A percentile compares a stretch with the other conserved stretches of the same genome.
Conservation (phyloP, 92 coral and sea anemone genomes). For the Pocillopora meandrina region DNA sequence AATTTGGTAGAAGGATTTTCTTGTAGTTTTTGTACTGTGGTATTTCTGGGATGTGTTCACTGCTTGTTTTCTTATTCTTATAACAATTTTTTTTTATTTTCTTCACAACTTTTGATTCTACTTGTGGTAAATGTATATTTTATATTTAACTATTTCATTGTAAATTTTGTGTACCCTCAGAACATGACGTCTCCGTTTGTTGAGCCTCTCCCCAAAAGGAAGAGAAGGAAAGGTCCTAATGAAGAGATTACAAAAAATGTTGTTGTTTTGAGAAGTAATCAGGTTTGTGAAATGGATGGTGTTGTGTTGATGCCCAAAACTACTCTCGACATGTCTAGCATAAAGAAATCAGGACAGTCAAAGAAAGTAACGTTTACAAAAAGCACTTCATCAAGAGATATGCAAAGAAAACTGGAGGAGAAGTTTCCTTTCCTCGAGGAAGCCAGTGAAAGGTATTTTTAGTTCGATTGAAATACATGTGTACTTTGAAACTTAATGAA, state of each 20-base stretch:
- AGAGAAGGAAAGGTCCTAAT: background rate
- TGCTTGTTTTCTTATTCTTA: too few species aligned
- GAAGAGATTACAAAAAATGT: background rate
- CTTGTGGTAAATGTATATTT: background rate
- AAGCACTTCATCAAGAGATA: background rate
- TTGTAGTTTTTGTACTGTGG: too few species aligned
- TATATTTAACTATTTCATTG: background rate
- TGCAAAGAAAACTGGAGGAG: background rate
- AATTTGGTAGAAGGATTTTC: too few species aligned
- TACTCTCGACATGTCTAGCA: background rate
- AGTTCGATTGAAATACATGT: background rate
- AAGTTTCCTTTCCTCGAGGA: background rate
- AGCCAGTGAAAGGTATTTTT: background rate
- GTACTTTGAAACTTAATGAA: too few species aligned
- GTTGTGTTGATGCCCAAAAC: background rate
- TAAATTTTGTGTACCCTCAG: background rate
- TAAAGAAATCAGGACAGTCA: background rate
- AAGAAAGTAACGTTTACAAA: background rate
- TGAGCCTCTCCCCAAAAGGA: background rate
- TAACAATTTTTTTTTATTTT: too few species aligned
- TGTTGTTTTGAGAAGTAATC: background rate
- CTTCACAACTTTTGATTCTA: too few species aligned
- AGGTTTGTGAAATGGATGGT: background rate
- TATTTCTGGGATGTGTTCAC: too few species aligned
- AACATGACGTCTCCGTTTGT: background rate